Evolutionary conservation across 2,113 vertebrate species (phyloP).

Genomic region (Todiramphus saurophagus): DNA sequence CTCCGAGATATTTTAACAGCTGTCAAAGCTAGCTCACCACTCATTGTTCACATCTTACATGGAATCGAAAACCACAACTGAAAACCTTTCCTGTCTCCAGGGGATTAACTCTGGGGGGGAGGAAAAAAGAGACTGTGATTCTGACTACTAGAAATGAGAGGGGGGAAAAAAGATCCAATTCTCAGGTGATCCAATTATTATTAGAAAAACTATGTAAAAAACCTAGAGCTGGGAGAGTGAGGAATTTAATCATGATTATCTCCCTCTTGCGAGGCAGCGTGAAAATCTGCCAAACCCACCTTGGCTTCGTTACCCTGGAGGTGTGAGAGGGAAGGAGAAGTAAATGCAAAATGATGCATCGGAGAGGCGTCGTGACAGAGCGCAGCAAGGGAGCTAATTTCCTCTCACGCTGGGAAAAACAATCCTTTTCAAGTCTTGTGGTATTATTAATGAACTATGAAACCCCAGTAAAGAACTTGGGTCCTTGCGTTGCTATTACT

Average conservation of each 20-base stretch:
- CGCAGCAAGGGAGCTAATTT: not conserved
- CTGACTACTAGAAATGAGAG: not conserved
- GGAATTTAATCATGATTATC: constrained; percentile 55
- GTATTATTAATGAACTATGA: constrained; percentile 20
- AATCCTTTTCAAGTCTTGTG: not conserved
- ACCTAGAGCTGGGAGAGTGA: not conserved
- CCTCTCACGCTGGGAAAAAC: not conserved
- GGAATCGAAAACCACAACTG: constrained; percentile 35
- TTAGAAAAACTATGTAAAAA: constrained; percentile 36
- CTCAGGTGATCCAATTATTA: constrained; percentile 69
- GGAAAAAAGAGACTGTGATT: not conserved
- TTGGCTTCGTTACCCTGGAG: not conserved
- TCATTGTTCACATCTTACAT: constrained; percentile 67
- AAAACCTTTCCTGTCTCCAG: constrained; percentile 52
- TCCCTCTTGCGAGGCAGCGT: not conserved
- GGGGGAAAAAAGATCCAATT: not conserved
- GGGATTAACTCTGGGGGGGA: constrained; percentile 26
- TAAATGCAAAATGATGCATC: not conserved
- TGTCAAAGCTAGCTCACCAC: constrained; percentile 67
- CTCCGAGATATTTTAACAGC: constrained; percentile 66
- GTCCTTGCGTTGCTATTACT: fast-evolving
- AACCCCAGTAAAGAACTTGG: not conserved
- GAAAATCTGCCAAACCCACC: constrained; percentile 28
- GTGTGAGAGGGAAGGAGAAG: not conserved
- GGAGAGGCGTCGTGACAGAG: not conserved